Percentiles rank a stretch among this genome's conserved stretches.
Evolutionary conservation across 2,888 invertebrate species (phyloP).

Genomic region (Dinocampus coccinellae): DNA sequence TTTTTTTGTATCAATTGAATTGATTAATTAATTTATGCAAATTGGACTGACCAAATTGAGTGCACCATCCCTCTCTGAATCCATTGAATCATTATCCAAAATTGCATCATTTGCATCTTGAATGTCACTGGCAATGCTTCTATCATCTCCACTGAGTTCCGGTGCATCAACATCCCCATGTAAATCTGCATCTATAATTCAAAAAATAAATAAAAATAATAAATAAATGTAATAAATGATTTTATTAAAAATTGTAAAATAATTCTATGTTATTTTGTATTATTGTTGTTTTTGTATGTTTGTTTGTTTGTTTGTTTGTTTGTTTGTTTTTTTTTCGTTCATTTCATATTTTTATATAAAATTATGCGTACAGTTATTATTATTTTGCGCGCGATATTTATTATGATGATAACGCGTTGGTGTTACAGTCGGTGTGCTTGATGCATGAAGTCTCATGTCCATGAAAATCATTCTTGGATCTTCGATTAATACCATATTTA

Average conservation of each 20-base stretch:
- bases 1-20: no score
- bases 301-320: background rate
- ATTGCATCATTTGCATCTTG: conserved; percentile 70
- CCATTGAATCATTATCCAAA: conserved; percentile 75
- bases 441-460: conserved; percentile 67
- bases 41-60: conserved; percentile 74
- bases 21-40: background rate
- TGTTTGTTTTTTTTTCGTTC: background rate
- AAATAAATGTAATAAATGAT: background rate
- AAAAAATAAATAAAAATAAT: conserved; percentile 23
- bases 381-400: conserved; percentile 65
- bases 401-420: conserved; percentile 61
- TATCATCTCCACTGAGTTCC: conserved; percentile 76
- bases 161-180: conserved; percentile 75
- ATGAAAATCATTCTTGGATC: conserved; percentile 68
- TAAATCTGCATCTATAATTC: conserved; percentile 73
- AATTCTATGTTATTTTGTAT: no score
- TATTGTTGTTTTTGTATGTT: no score
- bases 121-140: conserved; percentile 74
- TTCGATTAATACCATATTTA: conserved; percentile 67
- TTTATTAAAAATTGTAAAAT: background rate
- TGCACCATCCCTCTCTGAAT: conserved; percentile 75
- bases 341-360: background rate
- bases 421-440: conserved; percentile 66
- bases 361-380: conserved; percentile 63